Conservation (phyloP, 1,140 invertebrate genomes). For the Reticulitermes speratus region DNA sequence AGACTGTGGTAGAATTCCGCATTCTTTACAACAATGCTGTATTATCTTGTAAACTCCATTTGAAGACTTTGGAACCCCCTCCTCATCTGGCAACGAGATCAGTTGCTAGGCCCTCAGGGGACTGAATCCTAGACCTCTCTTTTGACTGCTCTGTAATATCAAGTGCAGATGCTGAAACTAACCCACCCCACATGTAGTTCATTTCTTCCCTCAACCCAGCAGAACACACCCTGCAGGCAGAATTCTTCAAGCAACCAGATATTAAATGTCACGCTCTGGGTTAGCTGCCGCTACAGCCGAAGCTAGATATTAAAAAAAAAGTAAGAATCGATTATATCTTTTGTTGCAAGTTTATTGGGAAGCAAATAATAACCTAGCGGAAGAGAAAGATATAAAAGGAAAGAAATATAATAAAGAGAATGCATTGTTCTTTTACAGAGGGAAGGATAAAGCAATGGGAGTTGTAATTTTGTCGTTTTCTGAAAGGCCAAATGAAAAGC, state of each 20-base stretch:
- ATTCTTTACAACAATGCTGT: neutral
- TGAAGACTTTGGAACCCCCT: slow-evolving; percentile 6
- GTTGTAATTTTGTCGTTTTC: neutral
- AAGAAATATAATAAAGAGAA: neutral
- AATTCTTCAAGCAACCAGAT: slow-evolving; percentile 22
- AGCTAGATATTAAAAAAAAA: slow-evolving; percentile 19
- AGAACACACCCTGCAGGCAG: neutral
- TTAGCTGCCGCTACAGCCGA: neutral
- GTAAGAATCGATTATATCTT: slow-evolving; percentile 24
- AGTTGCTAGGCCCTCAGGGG: neutral
- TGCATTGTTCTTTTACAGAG: neutral
- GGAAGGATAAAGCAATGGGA: neutral
- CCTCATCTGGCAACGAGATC: neutral
- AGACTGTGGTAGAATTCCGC: neutral
- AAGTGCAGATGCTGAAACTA: slow-evolving; percentile 26
- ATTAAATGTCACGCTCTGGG: slow-evolving; percentile 7
- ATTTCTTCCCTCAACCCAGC: slow-evolving; percentile 3
- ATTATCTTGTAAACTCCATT: neutral
- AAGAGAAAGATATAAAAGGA: slow-evolving; percentile 1
- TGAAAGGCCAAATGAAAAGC: neutral
- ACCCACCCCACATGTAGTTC: slow-evolving; percentile 13
- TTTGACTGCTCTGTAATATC: neutral
- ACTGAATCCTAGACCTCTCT: neutral
- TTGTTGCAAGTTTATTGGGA: slow-evolving; percentile 26
- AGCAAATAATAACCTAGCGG: slow-evolving; percentile 19